A percentile compares a stretch with the other conserved stretches of the same genome.
These are phyloP conservation scores for Saccopteryx bilineata DNA, from an alignment of 2,113 vertebrate species.

Conservation along the genomic window DNA sequence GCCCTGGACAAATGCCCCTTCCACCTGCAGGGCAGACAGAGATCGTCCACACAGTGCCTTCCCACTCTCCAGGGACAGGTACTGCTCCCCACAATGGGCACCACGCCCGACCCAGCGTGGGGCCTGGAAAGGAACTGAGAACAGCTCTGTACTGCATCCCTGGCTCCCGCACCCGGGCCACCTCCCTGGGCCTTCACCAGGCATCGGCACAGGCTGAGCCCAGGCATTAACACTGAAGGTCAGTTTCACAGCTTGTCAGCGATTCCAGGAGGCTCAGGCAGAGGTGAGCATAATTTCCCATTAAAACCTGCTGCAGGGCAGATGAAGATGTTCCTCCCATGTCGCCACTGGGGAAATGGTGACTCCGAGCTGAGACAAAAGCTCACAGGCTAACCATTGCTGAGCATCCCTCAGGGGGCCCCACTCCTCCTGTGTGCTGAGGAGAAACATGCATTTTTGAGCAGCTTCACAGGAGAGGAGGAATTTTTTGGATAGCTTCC, in stretches of 20 bases:
- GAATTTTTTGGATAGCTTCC: neutral
- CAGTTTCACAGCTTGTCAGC: neutral
- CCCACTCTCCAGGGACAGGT: neutral
- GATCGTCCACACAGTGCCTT: neutral
- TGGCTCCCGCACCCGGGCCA: neutral
- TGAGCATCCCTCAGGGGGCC: neutral
- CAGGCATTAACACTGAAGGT: neutral
- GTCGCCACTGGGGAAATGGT: neutral
- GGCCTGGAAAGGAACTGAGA: neutral
- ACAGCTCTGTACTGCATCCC: neutral
- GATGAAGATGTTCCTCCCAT: neutral
- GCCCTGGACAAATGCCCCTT: conserved; percentile 97
- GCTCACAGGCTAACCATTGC: neutral
- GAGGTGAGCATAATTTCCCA: neutral
- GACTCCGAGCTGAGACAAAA: neutral
- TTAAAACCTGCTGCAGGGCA: neutral
- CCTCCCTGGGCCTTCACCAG: neutral
- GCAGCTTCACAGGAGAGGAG: neutral
- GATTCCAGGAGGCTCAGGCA: neutral
- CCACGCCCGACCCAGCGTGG: neutral
- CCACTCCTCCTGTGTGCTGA: fast-evolving
- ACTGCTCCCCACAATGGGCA: neutral
- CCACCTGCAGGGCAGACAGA: conserved; percentile 89
- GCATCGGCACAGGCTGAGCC: neutral
- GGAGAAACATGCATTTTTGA: fast-evolving